phyloP scores from a whole-genome alignment of 2,888 invertebrate genomes.

The Nesidiocoris tenuis region DNA sequence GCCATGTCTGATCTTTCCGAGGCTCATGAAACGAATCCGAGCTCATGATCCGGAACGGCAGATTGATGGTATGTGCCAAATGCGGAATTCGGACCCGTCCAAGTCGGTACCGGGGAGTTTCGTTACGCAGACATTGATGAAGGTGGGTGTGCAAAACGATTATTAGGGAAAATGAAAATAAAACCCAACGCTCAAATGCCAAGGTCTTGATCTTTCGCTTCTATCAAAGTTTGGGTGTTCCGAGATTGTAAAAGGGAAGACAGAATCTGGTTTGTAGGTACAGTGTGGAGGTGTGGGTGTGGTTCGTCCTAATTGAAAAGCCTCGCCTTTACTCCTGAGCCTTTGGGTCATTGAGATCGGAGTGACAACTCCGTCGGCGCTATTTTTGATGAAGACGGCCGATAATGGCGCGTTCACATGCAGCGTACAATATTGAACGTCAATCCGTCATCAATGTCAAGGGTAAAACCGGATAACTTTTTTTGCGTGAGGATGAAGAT shows the following conservation, averaged over 20 bases:
- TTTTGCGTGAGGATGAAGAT: too few species aligned
- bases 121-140: background rate
- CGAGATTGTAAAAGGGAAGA: background rate
- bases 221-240: background rate
- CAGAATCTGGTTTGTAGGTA: background rate
- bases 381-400: too few species aligned
- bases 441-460: too few species aligned
- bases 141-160: background rate
- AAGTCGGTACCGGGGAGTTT: background rate
- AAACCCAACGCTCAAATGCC: background rate
- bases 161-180: background rate
- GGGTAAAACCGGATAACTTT: too few species aligned
- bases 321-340: background rate
- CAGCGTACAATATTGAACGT: too few species aligned
- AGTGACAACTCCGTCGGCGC: background rate
- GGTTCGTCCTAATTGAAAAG: background rate
- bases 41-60: too few species aligned
- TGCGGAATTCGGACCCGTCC: too few species aligned
- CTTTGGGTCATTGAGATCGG: background rate
- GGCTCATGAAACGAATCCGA: too few species aligned
- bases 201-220: background rate
- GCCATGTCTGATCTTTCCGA: background rate
- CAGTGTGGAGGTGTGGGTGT: background rate
- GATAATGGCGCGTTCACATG: too few species aligned
- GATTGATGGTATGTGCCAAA: too few species aligned